Conservation (phyloP, 2,888 invertebrate species). For the Rotaria socialis region DNA sequence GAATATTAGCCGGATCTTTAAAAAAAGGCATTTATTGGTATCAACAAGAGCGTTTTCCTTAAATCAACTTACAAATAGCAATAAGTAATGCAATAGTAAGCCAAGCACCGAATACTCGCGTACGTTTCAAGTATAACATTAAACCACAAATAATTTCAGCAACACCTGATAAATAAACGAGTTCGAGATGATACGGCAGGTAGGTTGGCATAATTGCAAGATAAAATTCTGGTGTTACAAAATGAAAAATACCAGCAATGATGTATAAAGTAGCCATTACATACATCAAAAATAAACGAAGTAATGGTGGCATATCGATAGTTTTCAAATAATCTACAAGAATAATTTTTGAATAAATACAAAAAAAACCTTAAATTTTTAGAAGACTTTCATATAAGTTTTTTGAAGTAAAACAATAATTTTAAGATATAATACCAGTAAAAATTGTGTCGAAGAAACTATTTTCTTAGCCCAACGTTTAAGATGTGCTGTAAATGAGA, state of each 20-base stretch:
- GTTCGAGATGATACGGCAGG: neutral
- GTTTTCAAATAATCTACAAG: neutral
- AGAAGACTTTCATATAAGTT: no score
- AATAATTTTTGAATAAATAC: neutral
- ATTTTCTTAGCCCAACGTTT: no score
- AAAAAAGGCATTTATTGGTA: neutral
- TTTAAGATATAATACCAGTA: no score
- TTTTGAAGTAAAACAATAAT: no score
- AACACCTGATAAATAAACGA: neutral
- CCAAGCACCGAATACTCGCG: neutral
- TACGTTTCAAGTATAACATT: neutral
- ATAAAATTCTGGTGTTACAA: neutral
- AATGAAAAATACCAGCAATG: neutral
- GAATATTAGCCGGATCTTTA: constrained; percentile 9
- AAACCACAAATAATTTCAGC: constrained; percentile 1
- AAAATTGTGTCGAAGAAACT: no score
- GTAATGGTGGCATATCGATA: neutral
- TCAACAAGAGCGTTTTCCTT: neutral
- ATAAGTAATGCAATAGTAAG: constrained; percentile 8
- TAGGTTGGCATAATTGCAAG: neutral
- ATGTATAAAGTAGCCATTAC: neutral
- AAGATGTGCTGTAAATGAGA: no score
- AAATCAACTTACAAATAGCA: neutral
- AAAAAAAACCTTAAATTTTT: no score
- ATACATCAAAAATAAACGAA: neutral